A percentile compares a stretch with the other conserved stretches of the same genome.
phyloP scores from a whole-genome alignment of 1,140 invertebrate genomes.

The Lasioglossum baleicum region DNA sequence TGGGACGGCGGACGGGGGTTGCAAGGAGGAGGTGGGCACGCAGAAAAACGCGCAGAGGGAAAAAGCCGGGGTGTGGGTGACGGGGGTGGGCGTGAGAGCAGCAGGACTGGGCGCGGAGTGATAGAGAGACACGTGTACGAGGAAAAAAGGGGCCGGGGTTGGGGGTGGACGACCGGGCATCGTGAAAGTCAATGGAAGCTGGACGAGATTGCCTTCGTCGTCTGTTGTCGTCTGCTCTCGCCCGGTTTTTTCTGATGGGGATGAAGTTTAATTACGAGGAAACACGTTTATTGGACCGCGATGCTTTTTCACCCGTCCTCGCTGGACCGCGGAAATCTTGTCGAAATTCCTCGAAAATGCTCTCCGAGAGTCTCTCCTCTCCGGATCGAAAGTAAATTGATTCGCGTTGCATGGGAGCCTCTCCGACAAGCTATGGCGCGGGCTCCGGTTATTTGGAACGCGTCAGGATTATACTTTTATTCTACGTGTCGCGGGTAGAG shows the following conservation, averaged over 20 bases:
- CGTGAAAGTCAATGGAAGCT: conserved; percentile 62
- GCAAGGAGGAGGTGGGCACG: conserved; percentile 48
- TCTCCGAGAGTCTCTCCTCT: too few relatives aligned
- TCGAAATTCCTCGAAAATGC: too few relatives aligned
- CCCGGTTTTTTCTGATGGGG: conserved; percentile 32
- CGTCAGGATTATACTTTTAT: too few relatives aligned
- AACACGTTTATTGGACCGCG: conserved; percentile 15
- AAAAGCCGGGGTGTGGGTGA: not conserved
- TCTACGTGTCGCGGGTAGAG: too few relatives aligned
- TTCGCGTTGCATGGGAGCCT: too few relatives aligned
- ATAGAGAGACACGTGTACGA: conserved; percentile 49
- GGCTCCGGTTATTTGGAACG: too few relatives aligned
- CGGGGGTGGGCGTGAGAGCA: not conserved
- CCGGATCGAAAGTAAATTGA: too few relatives aligned
- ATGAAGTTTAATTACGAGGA: conserved; percentile 56
- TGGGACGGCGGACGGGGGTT: not conserved
- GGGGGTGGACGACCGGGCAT: conserved; percentile 29
- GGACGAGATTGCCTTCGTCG: conserved; percentile 68
- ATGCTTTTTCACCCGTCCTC: not conserved
- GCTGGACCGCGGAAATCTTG: not conserved
- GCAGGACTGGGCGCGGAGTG: not conserved
- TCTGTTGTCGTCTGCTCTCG: conserved; percentile 40
- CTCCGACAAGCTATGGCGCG: too few relatives aligned
- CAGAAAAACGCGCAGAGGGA: conserved; percentile 55
- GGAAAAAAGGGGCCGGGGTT: conserved; percentile 7